Base-by-base conservation (phyloP, 2,888 invertebrate species). In the Doris montereyensis region DNA sequence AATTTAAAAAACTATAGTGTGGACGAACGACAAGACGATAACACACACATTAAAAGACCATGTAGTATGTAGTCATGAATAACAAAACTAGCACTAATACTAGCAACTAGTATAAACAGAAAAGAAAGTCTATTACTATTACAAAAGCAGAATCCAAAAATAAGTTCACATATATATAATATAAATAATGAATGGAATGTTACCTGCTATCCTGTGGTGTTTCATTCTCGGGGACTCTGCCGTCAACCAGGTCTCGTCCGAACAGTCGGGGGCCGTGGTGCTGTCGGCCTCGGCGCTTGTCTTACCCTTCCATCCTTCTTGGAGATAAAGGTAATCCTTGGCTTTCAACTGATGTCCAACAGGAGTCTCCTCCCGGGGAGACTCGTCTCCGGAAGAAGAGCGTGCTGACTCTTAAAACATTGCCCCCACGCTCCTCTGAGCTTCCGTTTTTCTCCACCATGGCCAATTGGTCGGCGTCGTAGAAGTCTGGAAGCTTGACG, bases 231-330 rank as follows among this genome's bases (percentile, higher is more conserved):
- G n/a, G n/a, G n/a, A n/a, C n/a, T n/a, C n/a, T n/a, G n/a, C n/a
- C n/a, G n/a, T n/a, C n/a, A n/a, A n/a, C n/a, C n/a, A 62, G 5
- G 41, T 10, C 17, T 30, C 62, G 2, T 67, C 30, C 28, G 76
- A 57, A 30, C 71, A 75, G 32, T 81, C 81, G 2, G 65, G 81
- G 60, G 76, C 75, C 0, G 86, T 87, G 26, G 87, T 86, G 78
- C 86, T 87, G 78, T 86, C 87, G 5, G 87, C 86, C 75, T 87
- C 87, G 0, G 84, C 86, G 57, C 83, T 84, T 0, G 84, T 85
- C 75, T 85, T 86, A 58, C 79, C 82, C 28, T 72, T 79, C 78
- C 78, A 80, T 4, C 78, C 77, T 41, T 83, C 83, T 26, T 78
- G 80, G 13, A 84, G 76, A 26, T 81, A 76, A 67, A 83, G 70